Percentiles rank a stretch among this genome's conserved stretches.
Evolutionary conservation across 2,888 invertebrate species (phyloP).

Genomic region (Didymodactylos carnosus): DNA sequence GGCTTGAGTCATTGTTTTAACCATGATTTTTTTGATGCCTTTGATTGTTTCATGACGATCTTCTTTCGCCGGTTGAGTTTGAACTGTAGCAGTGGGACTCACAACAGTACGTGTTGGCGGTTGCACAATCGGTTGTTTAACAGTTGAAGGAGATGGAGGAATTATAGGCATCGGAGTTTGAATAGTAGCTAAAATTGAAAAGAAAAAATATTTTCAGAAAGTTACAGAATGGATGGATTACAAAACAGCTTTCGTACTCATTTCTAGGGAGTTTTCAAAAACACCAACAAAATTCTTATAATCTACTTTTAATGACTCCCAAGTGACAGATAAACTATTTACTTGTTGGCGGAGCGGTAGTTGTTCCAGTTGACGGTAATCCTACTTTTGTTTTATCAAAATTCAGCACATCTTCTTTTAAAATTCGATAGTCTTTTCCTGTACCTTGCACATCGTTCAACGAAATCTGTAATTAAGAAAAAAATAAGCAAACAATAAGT

Average conservation of each 20-base stretch:
- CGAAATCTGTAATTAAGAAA: background rate
- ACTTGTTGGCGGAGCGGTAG: background rate
- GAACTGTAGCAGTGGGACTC: background rate
- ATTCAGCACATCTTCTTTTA: conserved; percentile 70
- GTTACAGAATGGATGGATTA: no score
- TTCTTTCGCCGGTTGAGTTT: background rate
- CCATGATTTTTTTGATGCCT: conserved; percentile 77
- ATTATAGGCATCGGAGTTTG: conserved; percentile 1
- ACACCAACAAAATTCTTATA: no score
- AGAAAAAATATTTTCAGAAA: no score
- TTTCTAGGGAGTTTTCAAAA: no score
- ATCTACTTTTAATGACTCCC: no score
- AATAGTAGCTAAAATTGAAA: background rate
- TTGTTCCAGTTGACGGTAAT: background rate
- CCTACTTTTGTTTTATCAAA: no score
- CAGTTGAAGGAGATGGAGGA: conserved; percentile 14
- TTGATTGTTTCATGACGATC: conserved; percentile 10
- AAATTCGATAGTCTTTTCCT: conserved; percentile 67
- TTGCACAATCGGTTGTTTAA: background rate
- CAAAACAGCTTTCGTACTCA: no score
- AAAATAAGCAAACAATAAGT: background rate
- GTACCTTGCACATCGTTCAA: conserved; percentile 31
- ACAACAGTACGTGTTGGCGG: background rate
- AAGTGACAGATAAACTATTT: no score
- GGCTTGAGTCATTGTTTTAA: conserved; percentile 76